These are phyloP conservation scores for Leuctra nigra DNA, from an alignment of 2,888 invertebrate genomes.

Conservation along the genomic window DNA sequence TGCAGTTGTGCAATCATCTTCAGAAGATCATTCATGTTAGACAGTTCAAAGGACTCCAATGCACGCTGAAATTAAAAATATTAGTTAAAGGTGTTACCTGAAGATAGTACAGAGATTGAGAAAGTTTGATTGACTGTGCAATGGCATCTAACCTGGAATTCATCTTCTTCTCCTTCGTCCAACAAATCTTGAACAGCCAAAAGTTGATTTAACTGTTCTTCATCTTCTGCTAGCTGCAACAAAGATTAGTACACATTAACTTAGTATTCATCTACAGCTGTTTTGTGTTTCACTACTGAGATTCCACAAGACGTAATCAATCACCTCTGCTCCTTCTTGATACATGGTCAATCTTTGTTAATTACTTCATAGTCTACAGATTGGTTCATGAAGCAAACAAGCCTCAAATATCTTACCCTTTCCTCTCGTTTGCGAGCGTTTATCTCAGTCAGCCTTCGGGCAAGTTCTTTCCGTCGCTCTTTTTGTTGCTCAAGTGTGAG, in stretches of 20 bases:
- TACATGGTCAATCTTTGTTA: too few species aligned
- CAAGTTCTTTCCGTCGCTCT: conserved; percentile 80
- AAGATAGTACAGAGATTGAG: not conserved
- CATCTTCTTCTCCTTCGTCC: conserved; percentile 67
- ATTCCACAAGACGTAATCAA: too few species aligned
- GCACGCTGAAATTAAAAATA: conserved; percentile 48
- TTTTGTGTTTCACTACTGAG: too few species aligned
- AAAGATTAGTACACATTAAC: too few species aligned
- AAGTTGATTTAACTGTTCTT: conserved; percentile 73
- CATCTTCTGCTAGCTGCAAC: conserved; percentile 69
- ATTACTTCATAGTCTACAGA: not conserved
- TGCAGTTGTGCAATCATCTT: conserved; percentile 64
- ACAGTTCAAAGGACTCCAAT: conserved; percentile 66
- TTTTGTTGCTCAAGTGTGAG: conserved; percentile 75
- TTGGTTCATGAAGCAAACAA: not conserved
- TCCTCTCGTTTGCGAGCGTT: conserved; percentile 85
- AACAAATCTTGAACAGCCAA: conserved; percentile 67
- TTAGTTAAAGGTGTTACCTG: not conserved
- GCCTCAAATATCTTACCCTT: conserved; percentile 43
- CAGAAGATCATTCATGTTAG: conserved; percentile 71
- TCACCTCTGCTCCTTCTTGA: too few species aligned
- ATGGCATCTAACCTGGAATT: conserved; percentile 43
- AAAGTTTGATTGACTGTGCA: not conserved
- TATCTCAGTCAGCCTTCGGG: conserved; percentile 76
- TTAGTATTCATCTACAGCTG: too few species aligned